A percentile compares a stretch with the other conserved stretches of the same genome.
phyloP scores from a whole-genome alignment of 2,797 vertebrate species.

The Brotula barbata region DNA sequence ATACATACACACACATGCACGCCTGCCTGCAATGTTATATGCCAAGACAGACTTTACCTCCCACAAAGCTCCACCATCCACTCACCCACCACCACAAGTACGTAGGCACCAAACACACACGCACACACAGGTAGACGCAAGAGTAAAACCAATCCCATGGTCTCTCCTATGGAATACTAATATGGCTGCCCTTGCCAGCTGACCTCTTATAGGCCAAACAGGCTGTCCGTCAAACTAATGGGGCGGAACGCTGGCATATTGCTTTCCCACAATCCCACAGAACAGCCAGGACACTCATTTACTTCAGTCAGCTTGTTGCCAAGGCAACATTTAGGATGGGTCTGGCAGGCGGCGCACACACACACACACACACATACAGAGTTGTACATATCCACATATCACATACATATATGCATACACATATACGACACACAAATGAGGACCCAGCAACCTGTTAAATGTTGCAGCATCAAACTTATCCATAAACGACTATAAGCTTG shows the following conservation, averaged over 20 bases:
- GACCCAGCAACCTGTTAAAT: constrained; percentile 34
- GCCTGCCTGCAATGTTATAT: constrained; percentile 42
- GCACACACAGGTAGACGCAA: constrained; percentile 69
- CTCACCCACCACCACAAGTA: constrained; percentile 7
- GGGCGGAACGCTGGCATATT: constrained; percentile 79
- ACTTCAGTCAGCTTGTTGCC: constrained; percentile 80
- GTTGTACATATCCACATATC: constrained; percentile 15
- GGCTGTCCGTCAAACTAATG: constrained; percentile 80
- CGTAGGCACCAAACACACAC: constrained; percentile 12
- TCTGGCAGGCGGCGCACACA: constrained; percentile 58
- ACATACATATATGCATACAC: constrained; percentile 5
- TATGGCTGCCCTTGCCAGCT: constrained; percentile 76
- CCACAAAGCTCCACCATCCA: constrained; percentile 22
- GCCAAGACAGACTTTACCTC: constrained; percentile 52
- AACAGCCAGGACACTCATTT: constrained; percentile 77
- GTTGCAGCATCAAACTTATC: constrained; percentile 13
- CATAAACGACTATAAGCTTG: constrained; percentile 6
- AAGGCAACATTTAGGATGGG: constrained; percentile 78
- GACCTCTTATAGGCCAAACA: constrained; percentile 80
- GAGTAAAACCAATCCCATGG: constrained; percentile 71
- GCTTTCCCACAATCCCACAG: constrained; percentile 78
- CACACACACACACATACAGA: constrained; percentile 38
- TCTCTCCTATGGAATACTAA: constrained; percentile 76
- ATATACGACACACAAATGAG: not conserved
- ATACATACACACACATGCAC: constrained; percentile 23